A percentile compares a stretch with the other conserved stretches of the same genome.
Conservation (phyloP, 2,797 vertebrate genomes). For the Scyliorhinus canicula region DNA sequence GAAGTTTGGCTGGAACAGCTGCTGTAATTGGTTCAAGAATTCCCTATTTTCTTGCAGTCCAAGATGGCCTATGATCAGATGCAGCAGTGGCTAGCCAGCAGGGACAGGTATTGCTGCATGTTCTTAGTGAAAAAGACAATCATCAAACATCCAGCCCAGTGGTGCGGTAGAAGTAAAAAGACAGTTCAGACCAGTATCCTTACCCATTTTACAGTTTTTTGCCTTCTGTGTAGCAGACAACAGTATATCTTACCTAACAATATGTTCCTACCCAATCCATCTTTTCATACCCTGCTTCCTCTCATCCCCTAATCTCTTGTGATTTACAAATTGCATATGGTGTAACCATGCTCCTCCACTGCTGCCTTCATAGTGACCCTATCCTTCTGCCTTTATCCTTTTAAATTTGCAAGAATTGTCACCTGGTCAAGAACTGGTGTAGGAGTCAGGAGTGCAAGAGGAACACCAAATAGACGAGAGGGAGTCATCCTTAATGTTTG, state of each 20-base stretch:
- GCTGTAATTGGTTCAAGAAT: background rate
- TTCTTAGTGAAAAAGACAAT: background rate
- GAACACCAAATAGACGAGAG: background rate
- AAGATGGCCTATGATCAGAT: background rate
- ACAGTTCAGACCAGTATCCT: no score
- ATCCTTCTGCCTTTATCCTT: background rate
- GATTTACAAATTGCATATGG: no score
- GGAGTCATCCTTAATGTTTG: no score
- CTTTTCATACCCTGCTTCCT: no score
- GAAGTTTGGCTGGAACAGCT: background rate
- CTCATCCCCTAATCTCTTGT: no score
- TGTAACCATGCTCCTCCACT: background rate
- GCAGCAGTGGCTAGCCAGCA: background rate
- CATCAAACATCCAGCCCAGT: background rate
- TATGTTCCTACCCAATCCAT: no score
- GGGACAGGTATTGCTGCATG: background rate
- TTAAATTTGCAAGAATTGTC: background rate
- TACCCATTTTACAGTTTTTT: no score
- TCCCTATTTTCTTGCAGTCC: background rate
- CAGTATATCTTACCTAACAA: no score
- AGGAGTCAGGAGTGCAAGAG: background rate
- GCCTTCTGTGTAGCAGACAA: no score
- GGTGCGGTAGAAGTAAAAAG: no score
- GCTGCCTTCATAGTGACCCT: no score
- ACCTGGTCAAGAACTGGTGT: background rate